Evolutionary conservation across 2,797 vertebrate genomes (phyloP).

Genomic region (Cercopithecus petaurista): DNA sequence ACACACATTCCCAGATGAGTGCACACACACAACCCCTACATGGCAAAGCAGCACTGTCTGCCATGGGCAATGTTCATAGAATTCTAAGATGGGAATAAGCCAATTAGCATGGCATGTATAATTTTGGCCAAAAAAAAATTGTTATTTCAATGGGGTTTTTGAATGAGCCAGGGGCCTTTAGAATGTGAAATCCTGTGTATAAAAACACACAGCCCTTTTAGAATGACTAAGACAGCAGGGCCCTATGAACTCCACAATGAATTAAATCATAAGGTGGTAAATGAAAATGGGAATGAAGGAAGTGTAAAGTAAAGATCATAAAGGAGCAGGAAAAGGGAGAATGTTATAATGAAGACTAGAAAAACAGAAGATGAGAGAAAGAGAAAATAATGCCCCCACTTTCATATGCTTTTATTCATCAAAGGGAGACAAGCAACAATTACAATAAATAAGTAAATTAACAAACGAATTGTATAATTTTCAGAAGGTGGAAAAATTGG

Average conservation of each 20-base stretch:
- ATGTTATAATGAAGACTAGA: neutral
- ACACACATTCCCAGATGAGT: neutral
- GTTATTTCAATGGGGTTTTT: conserved; percentile 39
- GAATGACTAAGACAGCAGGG: neutral
- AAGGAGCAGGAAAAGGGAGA: neutral
- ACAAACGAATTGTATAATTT: neutral
- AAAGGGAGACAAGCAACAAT: neutral
- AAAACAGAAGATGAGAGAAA: neutral
- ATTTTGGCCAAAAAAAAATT: conserved; percentile 44
- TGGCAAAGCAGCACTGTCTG: neutral
- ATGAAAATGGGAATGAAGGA: neutral
- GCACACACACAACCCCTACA: neutral
- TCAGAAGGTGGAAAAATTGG: neutral
- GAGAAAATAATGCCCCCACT: neutral
- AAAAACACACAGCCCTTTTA: conserved; percentile 33
- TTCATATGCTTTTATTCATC: neutral
- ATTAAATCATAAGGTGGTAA: neutral
- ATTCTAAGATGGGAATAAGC: conserved; percentile 30
- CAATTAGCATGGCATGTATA: neutral
- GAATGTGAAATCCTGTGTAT: conserved; percentile 33
- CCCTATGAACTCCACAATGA: conserved; percentile 1
- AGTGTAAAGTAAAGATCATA: neutral
- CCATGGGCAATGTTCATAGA: neutral
- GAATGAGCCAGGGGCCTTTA: conserved; percentile 43
- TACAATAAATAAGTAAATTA: neutral